Conservation (phyloP, 2,888 invertebrate genomes). For the Lasioglossum malachurum region DNA sequence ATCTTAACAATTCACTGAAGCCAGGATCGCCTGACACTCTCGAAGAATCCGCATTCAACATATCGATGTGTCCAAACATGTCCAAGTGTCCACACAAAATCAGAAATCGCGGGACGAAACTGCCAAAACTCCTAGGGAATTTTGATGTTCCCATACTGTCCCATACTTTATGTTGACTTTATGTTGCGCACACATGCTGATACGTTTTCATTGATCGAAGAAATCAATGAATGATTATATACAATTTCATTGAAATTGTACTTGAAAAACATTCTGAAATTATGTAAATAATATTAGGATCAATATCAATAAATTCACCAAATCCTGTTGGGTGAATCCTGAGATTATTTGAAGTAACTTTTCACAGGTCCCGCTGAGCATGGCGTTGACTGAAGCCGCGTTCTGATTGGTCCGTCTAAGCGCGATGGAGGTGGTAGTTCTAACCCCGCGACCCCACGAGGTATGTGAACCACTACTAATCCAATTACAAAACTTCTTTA, state of each 20-base stretch:
- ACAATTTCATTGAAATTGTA: background rate
- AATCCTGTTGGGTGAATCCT: no score
- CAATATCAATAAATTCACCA: background rate
- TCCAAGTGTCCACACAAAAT: background rate
- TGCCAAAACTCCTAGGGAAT: constrained; percentile 8
- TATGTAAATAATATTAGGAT: background rate
- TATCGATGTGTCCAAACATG: constrained; percentile 34
- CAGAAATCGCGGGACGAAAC: background rate
- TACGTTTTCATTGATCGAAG: background rate
- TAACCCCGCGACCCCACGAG: no score
- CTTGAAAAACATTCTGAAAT: background rate
- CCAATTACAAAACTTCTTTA: no score
- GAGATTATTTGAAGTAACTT: background rate
- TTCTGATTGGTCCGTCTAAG: no score
- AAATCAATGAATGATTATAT: background rate
- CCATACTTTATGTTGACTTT: background rate
- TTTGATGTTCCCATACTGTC: background rate
- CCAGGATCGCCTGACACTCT: constrained; percentile 85
- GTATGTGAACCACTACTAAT: no score
- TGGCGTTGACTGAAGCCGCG: no score
- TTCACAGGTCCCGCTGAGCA: no score
- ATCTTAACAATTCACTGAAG: constrained; percentile 94
- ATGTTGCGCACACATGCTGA: background rate
- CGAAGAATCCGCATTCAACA: constrained; percentile 50
- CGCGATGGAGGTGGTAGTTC: no score